phyloP scores from a whole-genome alignment of 53 echinoderm and acorn worm genomes.

The Patiria pectinifera region DNA sequence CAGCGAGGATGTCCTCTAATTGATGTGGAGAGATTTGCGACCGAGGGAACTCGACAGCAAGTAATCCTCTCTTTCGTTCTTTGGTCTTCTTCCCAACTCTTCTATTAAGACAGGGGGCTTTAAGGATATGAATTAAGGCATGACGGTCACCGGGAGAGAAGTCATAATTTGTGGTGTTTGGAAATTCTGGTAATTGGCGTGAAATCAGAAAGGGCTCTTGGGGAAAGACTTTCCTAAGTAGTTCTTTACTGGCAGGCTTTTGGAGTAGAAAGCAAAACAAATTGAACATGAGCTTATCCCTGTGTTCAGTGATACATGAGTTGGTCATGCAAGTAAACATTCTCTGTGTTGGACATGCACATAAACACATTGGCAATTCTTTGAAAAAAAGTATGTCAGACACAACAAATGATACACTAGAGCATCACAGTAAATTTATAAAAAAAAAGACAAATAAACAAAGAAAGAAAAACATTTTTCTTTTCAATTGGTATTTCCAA shows the following conservation, averaged over 20 bases:
- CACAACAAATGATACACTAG: too few species aligned
- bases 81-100: neutral
- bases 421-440: too few species aligned
- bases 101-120: neutral
- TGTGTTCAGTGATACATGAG: neutral
- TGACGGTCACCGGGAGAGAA: slow-evolving; percentile 25
- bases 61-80: slow-evolving; percentile 38
- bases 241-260: neutral
- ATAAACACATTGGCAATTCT: too few species aligned
- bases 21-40: slow-evolving; percentile 64
- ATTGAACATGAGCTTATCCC: neutral
- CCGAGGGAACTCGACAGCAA: slow-evolving; percentile 32
- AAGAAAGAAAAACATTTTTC: too few species aligned
- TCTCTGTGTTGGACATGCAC: too few species aligned
- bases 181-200: slow-evolving; percentile 51
- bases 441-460: too few species aligned
- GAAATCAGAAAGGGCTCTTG: slow-evolving; percentile 28
- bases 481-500: too few species aligned
- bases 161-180: slow-evolving; percentile 55
- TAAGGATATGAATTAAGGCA: slow-evolving; percentile 7
- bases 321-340: neutral
- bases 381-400: too few species aligned
- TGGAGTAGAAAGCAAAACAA: neutral
- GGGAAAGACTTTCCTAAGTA: neutral
- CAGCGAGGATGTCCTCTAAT: slow-evolving; percentile 31